phyloP scores from a whole-genome alignment of 2,888 invertebrate genomes.

The Drosophila trichaetosa region DNA sequence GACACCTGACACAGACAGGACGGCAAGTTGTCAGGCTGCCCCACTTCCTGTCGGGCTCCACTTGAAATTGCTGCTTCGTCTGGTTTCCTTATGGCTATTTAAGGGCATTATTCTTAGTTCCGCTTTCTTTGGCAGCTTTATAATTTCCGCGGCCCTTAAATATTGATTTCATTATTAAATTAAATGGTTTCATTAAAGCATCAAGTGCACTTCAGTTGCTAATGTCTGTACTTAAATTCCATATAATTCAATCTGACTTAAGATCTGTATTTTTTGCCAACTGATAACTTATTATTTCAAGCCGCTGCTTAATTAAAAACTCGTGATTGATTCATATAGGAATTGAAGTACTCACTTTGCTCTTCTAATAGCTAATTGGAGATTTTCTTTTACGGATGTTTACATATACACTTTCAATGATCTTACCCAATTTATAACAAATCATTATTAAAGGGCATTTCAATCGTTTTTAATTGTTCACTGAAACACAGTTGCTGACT shows the following conservation, averaged over 20 bases:
- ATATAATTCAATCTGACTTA: not conserved
- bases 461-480: not conserved
- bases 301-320: not conserved
- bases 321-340: not conserved
- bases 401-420: not conserved
- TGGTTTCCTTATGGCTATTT: slow-evolving; percentile 28
- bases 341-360: not conserved
- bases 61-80: not conserved
- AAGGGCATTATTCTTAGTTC: slow-evolving; percentile 14
- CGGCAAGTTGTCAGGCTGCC: slow-evolving; percentile 37
- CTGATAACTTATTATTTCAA: not conserved
- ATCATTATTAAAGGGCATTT: not conserved
- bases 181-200: slow-evolving; percentile 12
- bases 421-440: not conserved
- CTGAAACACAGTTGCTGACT: not conserved
- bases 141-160: slow-evolving; percentile 20
- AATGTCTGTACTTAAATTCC: not conserved
- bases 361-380: not conserved
- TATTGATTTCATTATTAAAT: slow-evolving; percentile 28
- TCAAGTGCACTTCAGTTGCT: not conserved
- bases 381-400: not conserved
- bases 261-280: not conserved
- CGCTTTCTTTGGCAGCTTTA: slow-evolving; percentile 6
- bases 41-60: slow-evolving; percentile 60
- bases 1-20: slow-evolving; percentile 74